Evolutionary conservation across 2,113 vertebrate genomes (phyloP), one percentile per base, ranked within the genome.

Genomic region (Hiodon alosoides): DNA sequence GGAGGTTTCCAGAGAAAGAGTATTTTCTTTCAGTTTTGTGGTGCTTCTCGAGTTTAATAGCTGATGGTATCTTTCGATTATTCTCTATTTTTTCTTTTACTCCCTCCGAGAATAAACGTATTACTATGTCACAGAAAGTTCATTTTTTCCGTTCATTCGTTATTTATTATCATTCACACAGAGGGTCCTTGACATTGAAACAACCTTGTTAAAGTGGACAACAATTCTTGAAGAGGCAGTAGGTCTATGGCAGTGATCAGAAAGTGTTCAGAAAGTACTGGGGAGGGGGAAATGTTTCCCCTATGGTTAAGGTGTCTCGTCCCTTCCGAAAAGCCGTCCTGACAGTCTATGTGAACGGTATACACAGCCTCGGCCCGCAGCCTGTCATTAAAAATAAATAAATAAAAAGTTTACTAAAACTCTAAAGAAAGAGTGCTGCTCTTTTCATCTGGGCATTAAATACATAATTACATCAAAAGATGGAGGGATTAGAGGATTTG

Each of bases 141-240:
- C 0, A 31, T 1, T 31, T 31, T 31, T 31, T 31, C 31, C 31
- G 31, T 31, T 31, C 31, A 31, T 31, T 31, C 31, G 31, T 31
- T 31, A 31, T 31, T 31, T 31, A 31, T 31, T 31, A 31, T 31
- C 31, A 31, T 90, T 90, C 87, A 88, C 89, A 88, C 83, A 86
- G 84, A 85, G 77, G 84, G 89, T 79, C 82, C 87, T 85, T 89
- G 88, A 90, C 84, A 89, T 88, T 90, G 87, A 31, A 87, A 79
- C 81, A 86, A 88, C 87, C 87, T 90, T 87, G 85, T 80, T 77
- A 80, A 82, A 76, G 70, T 83, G 84, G 85, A 83, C 80, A 54
- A 17, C 81, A 76, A 75, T 84, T 83, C 87, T 73, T 79, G 79
- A 82, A 80, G 76, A 77, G 76, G 65, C 81, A 74, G 81, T 60